phyloP scores from a whole-genome alignment of 2,888 invertebrate species.

The Dyspetes luteomarginatus region DNA sequence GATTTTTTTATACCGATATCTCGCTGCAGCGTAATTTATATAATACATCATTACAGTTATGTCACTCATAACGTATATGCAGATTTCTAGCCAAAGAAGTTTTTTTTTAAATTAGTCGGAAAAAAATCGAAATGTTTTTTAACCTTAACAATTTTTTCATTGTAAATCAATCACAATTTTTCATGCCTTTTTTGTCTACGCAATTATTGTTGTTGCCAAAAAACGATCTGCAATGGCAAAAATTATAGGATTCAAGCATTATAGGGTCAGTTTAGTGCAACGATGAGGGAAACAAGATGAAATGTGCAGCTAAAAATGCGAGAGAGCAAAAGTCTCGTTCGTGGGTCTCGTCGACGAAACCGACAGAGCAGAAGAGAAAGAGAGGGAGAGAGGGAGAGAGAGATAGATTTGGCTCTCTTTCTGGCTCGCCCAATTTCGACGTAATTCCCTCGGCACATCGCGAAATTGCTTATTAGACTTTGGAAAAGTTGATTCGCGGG shows the following conservation, averaged over 20 bases:
- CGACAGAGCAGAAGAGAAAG: slow-evolving; percentile 5
- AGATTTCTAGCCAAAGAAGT: not conserved
- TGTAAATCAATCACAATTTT: too few species aligned
- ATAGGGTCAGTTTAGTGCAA: slow-evolving; percentile 30
- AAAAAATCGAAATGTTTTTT: too few species aligned
- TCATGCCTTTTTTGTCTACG: too few species aligned
- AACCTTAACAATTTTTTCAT: too few species aligned
- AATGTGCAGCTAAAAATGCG: slow-evolving; percentile 53
- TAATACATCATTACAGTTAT: too few species aligned
- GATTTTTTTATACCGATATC: too few species aligned
- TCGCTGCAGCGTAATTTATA: too few species aligned
- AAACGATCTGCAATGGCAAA: too few species aligned
- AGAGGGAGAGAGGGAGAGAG: slow-evolving; percentile 11
- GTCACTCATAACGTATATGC: not conserved
- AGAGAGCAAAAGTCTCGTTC: slow-evolving; percentile 43
- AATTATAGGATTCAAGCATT: not conserved
- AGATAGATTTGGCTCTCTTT: slow-evolving; percentile 39
- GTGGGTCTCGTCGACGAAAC: slow-evolving; percentile 46
- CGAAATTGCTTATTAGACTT: slow-evolving; percentile 83
- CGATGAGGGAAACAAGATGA: slow-evolving; percentile 49
- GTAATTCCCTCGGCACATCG: slow-evolving; percentile 79
- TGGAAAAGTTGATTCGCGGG: slow-evolving; percentile 82
- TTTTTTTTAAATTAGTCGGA: too few species aligned
- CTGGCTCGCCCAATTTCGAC: slow-evolving; percentile 75
- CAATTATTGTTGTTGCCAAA: too few species aligned